A percentile compares a stretch with the other conserved stretches of the same genome.
These are phyloP conservation scores for Anthrax anthrax DNA, from an alignment of 2,888 invertebrate species.

Conservation along the genomic window DNA sequence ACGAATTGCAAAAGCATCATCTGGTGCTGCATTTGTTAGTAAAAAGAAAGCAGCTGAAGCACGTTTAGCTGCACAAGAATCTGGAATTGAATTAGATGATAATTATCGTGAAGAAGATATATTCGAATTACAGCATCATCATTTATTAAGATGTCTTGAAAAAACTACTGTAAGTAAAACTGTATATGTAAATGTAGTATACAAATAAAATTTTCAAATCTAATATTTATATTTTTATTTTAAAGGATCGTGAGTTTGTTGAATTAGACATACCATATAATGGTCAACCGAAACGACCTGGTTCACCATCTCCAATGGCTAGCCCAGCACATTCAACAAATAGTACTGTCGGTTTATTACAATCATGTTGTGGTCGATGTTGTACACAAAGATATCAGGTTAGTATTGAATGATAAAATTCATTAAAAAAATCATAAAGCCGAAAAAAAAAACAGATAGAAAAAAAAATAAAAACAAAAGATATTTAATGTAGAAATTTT, in stretches of 20 bases:
- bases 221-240: neutral
- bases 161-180: constrained; percentile 75
- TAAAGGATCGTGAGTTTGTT: constrained; percentile 90
- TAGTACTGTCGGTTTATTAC: constrained; percentile 51
- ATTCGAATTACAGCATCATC: constrained; percentile 98
- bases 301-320: constrained; percentile 74
- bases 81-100: constrained; percentile 83
- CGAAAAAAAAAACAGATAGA: too few relatives aligned
- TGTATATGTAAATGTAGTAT: too few relatives aligned
- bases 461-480: too few relatives aligned
- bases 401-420: constrained; percentile 11
- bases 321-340: constrained; percentile 77
- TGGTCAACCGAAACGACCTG: constrained; percentile 83
- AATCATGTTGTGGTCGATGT: constrained; percentile 72
- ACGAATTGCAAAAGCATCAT: constrained; percentile 96
- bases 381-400: constrained; percentile 84
- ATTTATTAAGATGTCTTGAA: constrained; percentile 90
- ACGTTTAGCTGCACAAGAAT: constrained; percentile 80
- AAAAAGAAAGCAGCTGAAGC: constrained; percentile 99
- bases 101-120: constrained; percentile 86
- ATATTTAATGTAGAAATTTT: too few relatives aligned
- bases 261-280: constrained; percentile 92
- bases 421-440: too few relatives aligned
- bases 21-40: constrained; percentile 94
- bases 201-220: too few relatives aligned